These are phyloP conservation scores for Pocillopora verrucosa DNA, from an alignment of 64 coral and sea anemone species.

Conservation along the genomic window DNA sequence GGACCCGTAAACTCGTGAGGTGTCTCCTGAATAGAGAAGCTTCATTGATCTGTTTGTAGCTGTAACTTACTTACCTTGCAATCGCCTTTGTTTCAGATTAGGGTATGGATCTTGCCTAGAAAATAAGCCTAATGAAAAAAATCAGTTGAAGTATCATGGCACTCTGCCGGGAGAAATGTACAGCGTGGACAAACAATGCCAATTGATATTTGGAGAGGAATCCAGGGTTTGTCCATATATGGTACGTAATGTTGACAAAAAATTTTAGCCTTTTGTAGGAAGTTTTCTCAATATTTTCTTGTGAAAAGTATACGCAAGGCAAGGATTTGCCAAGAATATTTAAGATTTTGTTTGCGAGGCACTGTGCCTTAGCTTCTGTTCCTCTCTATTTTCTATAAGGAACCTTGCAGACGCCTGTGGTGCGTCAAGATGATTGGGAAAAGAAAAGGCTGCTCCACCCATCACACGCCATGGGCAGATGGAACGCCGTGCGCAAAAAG, in stretches of 20 bases:
- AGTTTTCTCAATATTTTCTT: not conserved
- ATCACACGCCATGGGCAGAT: constrained; percentile 94
- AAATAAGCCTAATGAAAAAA: constrained; percentile 45
- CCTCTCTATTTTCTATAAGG: constrained; percentile 14
- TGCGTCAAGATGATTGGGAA: constrained; percentile 51
- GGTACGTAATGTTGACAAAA: not conserved
- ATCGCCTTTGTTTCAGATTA: constrained; percentile 50
- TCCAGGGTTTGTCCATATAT: constrained; percentile 44
- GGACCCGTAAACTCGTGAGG: no score
- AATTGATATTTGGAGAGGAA: constrained; percentile 26
- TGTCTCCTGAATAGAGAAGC: no score
- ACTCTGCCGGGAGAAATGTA: constrained; percentile 82
- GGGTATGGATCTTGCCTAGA: constrained; percentile 63
- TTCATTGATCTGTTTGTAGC: no score
- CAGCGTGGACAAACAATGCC: constrained; percentile 65
- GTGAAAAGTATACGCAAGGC: not conserved
- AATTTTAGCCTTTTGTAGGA: not conserved
- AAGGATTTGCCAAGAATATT: not conserved
- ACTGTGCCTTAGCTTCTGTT: not conserved
- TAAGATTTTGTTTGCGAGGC: not conserved
- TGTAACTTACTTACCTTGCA: not conserved
- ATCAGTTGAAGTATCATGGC: not conserved
- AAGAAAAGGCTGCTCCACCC: constrained; percentile 64
- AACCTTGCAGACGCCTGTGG: constrained; percentile 82
- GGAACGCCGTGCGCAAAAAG: constrained; percentile 66